Evolutionary conservation across 1,140 invertebrate species (phyloP).

Genomic region (Drosophila bifasciata): DNA sequence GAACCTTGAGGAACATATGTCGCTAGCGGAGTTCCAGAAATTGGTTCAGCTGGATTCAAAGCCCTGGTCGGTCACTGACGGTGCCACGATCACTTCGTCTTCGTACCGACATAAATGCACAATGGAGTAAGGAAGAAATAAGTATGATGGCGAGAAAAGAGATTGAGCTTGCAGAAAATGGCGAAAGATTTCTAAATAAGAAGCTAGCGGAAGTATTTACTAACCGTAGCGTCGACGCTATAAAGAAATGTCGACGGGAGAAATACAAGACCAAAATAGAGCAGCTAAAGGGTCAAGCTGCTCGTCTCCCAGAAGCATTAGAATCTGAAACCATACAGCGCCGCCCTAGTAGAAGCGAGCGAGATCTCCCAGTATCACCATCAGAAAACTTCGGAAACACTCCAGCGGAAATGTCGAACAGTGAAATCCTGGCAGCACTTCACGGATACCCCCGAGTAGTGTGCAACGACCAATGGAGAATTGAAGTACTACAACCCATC

Average conservation of each 20-base stretch:
- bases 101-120: background rate
- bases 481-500: too few relatives aligned
- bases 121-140: conserved; percentile 1
- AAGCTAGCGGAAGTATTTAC: background rate
- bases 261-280: conserved; percentile 1
- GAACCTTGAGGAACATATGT: too few relatives aligned
- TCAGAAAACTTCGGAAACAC: conserved; percentile 2
- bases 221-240: background rate
- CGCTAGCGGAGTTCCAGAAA: too few relatives aligned
- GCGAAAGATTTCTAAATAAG: background rate
- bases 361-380: background rate
- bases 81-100: too few relatives aligned
- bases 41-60: too few relatives aligned
- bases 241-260: conserved; percentile 4
- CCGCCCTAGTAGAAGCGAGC: conserved; percentile 8
- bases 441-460: background rate
- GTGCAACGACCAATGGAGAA: too few relatives aligned
- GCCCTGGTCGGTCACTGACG: too few relatives aligned
- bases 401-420: conserved; percentile 2
- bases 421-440: conserved; percentile 7
- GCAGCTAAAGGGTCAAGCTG: conserved; percentile 1
- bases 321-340: too few relatives aligned
- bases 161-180: conserved; percentile 3
- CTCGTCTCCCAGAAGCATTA: background rate
- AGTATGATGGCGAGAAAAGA: conserved; percentile 4